These are phyloP conservation scores for Adela reaumurella DNA, from an alignment of 2,888 invertebrate genomes.

Conservation along the genomic window DNA sequence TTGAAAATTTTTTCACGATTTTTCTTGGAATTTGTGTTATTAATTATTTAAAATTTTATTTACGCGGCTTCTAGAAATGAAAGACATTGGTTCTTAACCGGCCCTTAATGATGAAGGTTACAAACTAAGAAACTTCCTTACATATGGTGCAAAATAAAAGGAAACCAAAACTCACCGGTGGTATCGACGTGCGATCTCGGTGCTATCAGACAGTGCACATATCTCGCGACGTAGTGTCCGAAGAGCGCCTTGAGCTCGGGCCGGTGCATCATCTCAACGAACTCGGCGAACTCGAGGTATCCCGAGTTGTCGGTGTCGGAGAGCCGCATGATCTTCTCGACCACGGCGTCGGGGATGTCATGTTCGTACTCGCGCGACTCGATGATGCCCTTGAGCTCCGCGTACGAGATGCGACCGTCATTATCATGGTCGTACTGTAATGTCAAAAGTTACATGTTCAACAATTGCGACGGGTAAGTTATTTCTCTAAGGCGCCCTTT, in stretches of 20 bases:
- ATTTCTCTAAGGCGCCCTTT: too few species aligned
- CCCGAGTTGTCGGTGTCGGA: conserved; percentile 64
- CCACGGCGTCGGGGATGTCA: conserved; percentile 66
- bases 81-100: too few species aligned
- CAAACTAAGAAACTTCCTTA: too few species aligned
- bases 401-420: conserved; percentile 66
- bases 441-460: neutral
- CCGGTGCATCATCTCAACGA: conserved; percentile 65
- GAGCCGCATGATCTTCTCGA: conserved; percentile 62
- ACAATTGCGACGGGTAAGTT: too few species aligned
- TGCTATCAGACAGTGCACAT: conserved; percentile 56
- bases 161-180: conserved; percentile 26
- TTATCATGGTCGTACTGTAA: conserved; percentile 68
- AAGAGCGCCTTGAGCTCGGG: conserved; percentile 62
- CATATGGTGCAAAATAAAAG: neutral
- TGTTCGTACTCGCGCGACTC: conserved; percentile 58
- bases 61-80: too few species aligned
- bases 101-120: too few species aligned
- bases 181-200: conserved; percentile 48
- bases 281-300: conserved; percentile 67
- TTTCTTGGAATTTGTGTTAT: too few species aligned
- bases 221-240: conserved; percentile 61
- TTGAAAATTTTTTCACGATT: too few species aligned
- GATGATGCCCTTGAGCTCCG: conserved; percentile 62
- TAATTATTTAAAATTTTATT: too few species aligned